These are phyloP conservation scores for Pollenia amentaria DNA, from an alignment of 2,888 invertebrate species.

Conservation along the genomic window DNA sequence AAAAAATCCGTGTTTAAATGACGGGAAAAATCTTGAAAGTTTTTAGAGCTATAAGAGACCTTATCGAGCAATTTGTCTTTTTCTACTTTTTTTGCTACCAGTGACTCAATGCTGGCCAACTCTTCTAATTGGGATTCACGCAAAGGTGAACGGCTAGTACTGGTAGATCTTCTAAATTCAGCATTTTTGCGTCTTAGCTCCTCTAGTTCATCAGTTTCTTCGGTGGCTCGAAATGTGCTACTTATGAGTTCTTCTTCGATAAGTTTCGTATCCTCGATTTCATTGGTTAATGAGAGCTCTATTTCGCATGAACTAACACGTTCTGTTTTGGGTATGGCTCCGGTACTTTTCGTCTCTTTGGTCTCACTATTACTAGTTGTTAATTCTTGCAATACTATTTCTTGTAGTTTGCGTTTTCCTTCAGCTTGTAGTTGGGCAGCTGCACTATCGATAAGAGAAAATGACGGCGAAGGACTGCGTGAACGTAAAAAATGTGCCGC, in stretches of 20 bases:
- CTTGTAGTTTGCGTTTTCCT: constrained; percentile 80
- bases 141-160: constrained; percentile 81
- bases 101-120: constrained; percentile 76
- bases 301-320: constrained; percentile 69
- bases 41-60: constrained; percentile 78
- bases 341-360: constrained; percentile 66
- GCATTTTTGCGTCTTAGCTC: constrained; percentile 80
- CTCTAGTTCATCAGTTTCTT: constrained; percentile 78
- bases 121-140: constrained; percentile 72
- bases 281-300: constrained; percentile 76
- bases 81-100: constrained; percentile 77
- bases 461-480: constrained; percentile 79
- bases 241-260: constrained; percentile 76
- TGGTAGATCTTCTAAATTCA: constrained; percentile 81
- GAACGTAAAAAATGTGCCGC: constrained; percentile 80
- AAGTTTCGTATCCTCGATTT: constrained; percentile 76
- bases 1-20: constrained; percentile 79
- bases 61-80: constrained; percentile 81
- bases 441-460: constrained; percentile 63
- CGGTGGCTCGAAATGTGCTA: constrained; percentile 76
- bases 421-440: constrained; percentile 70
- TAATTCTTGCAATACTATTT: constrained; percentile 81
- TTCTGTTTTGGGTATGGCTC: constrained; percentile 79
- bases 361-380: constrained; percentile 57
- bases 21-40: constrained; percentile 80